phyloP scores from a whole-genome alignment of 2,797 vertebrate genomes.

The Buceros bicornis region DNA sequence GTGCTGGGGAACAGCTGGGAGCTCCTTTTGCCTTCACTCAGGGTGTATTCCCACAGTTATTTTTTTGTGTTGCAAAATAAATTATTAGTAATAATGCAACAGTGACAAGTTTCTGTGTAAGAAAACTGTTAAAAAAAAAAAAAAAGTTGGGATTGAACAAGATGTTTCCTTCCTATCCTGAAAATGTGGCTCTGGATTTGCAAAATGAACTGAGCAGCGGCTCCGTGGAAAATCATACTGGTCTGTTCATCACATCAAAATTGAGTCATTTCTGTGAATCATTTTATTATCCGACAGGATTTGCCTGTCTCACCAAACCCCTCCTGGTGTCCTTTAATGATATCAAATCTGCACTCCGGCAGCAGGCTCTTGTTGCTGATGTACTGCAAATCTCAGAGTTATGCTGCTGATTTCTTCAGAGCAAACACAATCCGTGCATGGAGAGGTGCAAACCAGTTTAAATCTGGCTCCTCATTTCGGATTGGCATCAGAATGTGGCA shows the following conservation, averaged over 20 bases:
- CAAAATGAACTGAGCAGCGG: not conserved
- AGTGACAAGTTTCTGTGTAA: not conserved
- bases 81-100: not conserved
- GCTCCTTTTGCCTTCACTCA: not conserved
- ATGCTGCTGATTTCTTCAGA: rapidly evolving
- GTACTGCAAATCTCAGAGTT: not conserved
- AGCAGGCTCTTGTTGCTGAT: rapidly evolving
- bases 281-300: not conserved
- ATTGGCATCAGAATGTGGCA: not conserved
- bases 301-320: not conserved
- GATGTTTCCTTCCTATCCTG: rapidly evolving
- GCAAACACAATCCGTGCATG: rapidly evolving
- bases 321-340: not conserved
- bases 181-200: not conserved
- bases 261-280: not conserved
- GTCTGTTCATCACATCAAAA: not conserved
- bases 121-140: not conserved
- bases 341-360: not conserved
- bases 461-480: not conserved
- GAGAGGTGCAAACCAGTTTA: not conserved
- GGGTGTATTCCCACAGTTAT: not conserved
- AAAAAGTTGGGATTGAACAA: not conserved
- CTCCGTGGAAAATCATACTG: rapidly evolving
- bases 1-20: constrained; percentile 32
- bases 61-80: not conserved